Percentiles rank a stretch among this genome's conserved stretches.
These are phyloP conservation scores for Zosterops pallidus DNA, from an alignment of 2,113 vertebrate species.

Conservation along the genomic window DNA sequence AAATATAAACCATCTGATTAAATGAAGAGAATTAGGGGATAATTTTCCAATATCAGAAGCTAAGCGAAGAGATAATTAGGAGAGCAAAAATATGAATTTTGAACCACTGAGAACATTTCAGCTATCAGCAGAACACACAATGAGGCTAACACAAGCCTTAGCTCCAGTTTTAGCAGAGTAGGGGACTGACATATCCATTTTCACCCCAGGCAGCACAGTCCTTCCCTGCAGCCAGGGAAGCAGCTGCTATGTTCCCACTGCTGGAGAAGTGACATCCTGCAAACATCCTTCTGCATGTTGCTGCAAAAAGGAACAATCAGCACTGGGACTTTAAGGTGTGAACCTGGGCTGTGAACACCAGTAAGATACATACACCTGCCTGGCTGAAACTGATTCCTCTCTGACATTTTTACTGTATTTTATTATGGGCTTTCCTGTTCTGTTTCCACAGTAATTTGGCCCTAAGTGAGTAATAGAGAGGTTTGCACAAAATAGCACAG, in stretches of 20 bases:
- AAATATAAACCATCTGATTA: constrained; percentile 61
- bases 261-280: background rate
- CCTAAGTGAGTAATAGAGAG: constrained; percentile 18
- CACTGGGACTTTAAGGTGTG: background rate
- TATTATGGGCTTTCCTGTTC: background rate
- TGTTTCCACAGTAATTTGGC: background rate
- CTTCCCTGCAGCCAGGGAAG: background rate
- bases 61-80: constrained; percentile 56
- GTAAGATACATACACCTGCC: background rate
- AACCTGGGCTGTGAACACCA: background rate
- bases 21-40: constrained; percentile 45
- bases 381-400: background rate
- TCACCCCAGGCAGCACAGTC: background rate
- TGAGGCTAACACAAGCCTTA: background rate
- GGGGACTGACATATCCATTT: background rate
- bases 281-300: background rate
- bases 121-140: constrained; percentile 19
- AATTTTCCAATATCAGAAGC: constrained; percentile 62
- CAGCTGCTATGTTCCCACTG: background rate
- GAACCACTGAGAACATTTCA: constrained; percentile 6
- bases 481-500: background rate
- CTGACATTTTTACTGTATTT: background rate
- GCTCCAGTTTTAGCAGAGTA: background rate
- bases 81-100: constrained; percentile 51
- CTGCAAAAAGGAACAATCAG: background rate